Evolutionary conservation across 2,888 invertebrate genomes (phyloP).

Genomic region (Thereva unica): DNA sequence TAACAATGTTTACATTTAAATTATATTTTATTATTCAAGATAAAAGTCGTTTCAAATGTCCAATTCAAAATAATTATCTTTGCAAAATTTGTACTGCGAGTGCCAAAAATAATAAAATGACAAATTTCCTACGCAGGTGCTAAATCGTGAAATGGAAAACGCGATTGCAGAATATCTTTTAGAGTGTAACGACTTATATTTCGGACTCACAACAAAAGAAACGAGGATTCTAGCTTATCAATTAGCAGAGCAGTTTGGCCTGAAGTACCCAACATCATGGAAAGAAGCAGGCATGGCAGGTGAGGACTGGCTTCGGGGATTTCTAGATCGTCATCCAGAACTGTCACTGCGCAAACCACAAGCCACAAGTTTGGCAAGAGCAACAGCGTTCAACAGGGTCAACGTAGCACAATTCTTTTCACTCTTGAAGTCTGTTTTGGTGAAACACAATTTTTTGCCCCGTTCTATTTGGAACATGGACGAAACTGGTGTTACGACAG

Average conservation of each 20-base stretch:
- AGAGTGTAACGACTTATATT: not conserved
- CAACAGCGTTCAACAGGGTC: not conserved
- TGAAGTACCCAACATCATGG: not conserved
- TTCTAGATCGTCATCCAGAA: too few species aligned
- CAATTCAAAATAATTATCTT: too few species aligned
- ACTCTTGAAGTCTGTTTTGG: not conserved
- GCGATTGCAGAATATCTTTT: not conserved
- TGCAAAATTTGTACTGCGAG: too few species aligned
- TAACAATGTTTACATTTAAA: too few species aligned
- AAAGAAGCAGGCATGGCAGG: not conserved
- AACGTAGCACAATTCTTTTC: not conserved
- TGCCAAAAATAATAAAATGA: too few species aligned
- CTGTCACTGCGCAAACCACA: too few species aligned
- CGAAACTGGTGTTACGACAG: conserved; percentile 30
- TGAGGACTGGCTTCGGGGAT: not conserved
- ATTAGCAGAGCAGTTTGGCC: not conserved
- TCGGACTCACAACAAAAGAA: not conserved
- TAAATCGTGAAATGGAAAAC: not conserved
- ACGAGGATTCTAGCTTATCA: not conserved
- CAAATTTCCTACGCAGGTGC: too few species aligned
- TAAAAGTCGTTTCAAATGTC: too few species aligned
- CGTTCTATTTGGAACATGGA: conserved; percentile 35
- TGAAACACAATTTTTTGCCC: not conserved
- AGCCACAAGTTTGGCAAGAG: too few species aligned
- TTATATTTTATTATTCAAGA: too few species aligned